Evolutionary conservation across 2,797 vertebrate genomes (phyloP).

Genomic region (Phoeniculus purpureus): DNA sequence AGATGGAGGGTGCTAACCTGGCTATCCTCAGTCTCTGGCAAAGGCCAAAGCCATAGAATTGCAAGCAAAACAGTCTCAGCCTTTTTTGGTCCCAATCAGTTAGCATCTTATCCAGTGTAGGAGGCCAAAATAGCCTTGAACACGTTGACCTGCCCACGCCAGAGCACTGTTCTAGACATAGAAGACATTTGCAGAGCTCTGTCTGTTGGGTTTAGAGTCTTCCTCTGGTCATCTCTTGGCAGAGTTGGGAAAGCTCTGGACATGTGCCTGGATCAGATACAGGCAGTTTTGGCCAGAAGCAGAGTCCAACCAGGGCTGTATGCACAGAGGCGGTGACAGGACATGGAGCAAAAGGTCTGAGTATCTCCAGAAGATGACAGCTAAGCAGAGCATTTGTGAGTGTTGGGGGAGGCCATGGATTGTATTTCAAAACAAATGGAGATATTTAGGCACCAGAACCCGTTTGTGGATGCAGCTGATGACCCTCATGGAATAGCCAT

Average conservation of each 20-base stretch:
- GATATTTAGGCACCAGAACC: neutral
- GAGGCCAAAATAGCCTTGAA: neutral
- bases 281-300: neutral
- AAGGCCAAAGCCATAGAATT: neutral
- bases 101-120: neutral
- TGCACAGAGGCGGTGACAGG: neutral
- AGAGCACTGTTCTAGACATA: neutral
- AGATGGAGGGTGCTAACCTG: neutral
- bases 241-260: neutral
- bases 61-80: neutral
- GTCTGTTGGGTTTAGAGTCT: neutral
- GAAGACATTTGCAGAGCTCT: neutral
- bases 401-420: neutral
- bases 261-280: neutral
- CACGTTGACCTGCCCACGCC: neutral
- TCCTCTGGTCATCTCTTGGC: neutral
- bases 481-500: neutral
- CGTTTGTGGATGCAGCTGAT: neutral
- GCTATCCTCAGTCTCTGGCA: neutral
- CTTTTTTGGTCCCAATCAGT: neutral
- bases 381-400: neutral
- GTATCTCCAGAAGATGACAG: neutral
- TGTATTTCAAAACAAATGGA: constrained; percentile 2
- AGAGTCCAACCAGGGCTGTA: neutral
- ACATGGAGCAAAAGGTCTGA: neutral